Evolutionary conservation across 2,113 vertebrate species (phyloP).

Genomic region (Dicerorhinus sumatrensis): DNA sequence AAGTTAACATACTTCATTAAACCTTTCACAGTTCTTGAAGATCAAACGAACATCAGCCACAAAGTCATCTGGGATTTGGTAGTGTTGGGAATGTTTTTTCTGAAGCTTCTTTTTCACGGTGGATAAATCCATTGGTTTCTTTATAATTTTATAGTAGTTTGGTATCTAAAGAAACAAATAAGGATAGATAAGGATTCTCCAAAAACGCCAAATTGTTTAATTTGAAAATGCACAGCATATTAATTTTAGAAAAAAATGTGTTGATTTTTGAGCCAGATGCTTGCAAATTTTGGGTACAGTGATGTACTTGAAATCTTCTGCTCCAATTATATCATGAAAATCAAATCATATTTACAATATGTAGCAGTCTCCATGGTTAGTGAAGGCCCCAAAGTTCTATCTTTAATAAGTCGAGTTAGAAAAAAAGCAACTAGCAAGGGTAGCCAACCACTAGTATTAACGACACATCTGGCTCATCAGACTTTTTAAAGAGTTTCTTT

Average conservation of each 20-base stretch:
- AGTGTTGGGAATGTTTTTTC: conserved; percentile 95
- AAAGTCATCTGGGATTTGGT: conserved; percentile 94
- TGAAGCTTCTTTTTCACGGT: conserved; percentile 97
- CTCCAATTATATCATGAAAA: neutral
- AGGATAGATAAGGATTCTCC: conserved; percentile 52
- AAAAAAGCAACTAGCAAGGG: neutral
- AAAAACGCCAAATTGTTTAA: conserved; percentile 16
- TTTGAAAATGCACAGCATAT: conserved; percentile 39
- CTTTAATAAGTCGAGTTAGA: neutral
- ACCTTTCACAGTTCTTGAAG: conserved; percentile 99
- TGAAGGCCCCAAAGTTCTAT: neutral
- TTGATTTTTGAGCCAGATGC: neutral
- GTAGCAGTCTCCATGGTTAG: neutral
- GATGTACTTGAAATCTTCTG: neutral
- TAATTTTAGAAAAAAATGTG: neutral
- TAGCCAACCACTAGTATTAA: neutral
- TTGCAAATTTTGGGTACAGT: neutral
- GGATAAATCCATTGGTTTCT: conserved; percentile 98
- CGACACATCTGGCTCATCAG: neutral
- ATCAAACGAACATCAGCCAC: conserved; percentile 96
- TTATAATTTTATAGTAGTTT: conserved; percentile 99
- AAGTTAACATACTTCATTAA: conserved; percentile 98
- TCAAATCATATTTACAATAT: conserved; percentile 17
- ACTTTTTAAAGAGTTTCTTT: neutral
- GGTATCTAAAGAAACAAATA: conserved; percentile 91